Base-by-base conservation (phyloP, 2,888 invertebrate species). In the Drosophila mulleri region DNA sequence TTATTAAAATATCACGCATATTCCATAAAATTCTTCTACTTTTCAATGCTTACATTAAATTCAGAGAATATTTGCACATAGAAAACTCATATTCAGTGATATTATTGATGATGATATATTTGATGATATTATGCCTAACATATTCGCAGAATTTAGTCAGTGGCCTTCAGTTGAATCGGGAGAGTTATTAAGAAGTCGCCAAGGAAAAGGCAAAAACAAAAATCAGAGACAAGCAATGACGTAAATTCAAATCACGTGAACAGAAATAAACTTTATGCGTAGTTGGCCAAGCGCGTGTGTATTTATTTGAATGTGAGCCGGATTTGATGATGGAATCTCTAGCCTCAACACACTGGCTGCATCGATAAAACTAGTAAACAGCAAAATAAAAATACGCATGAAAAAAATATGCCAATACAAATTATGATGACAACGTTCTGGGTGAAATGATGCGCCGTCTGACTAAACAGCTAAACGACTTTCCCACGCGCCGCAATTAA, bases 401-500 rank as follows among this genome's bases (percentile, higher is more conserved):
- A 44, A 44, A 39, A 44, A 39, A 64, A 74, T 59, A 52, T 67
- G 67, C 32, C 56, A 71, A 75, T 71, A 45, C 42, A 67, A 67
- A 67, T 63, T 48, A 60, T 44, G 76, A 60, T 44, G 76, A 26
- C 29, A 18, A 11, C 37, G 29, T 50, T 48, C 58, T n/a, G 57
- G 39, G 50, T 42, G 23, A 56, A 69, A 64, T 66, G 60, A 44
- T 58, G 44, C 41, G 56, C 26, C 44, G 56, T 60, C 47, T n/a
- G 26, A 39, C 35, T 59, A 63, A 74, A 64, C 8, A 2, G 7
- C 6, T 29, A 6, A 29, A 8, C 53, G 74, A 53, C 35, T 58
- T 78, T 64, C 61, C 77, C 74, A 77, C 74, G 77, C 75, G 37
- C 59, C 70, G 70, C 64, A 78, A 78, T 78, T 67, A 78, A 75